Base-by-base conservation (phyloP, 2,888 invertebrate species). In the Ceramica pisi region DNA sequence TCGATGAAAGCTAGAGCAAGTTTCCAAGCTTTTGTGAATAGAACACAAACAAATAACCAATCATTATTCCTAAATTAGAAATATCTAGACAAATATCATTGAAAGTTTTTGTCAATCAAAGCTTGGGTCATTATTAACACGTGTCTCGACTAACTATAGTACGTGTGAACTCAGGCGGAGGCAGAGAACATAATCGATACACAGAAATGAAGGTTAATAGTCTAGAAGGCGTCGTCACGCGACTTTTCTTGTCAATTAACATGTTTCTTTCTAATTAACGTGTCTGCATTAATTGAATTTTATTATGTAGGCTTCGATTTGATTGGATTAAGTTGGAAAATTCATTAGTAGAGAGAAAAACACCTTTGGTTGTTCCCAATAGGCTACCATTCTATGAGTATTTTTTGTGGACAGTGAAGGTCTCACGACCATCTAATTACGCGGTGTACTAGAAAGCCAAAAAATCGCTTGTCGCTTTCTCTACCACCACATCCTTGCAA, bases 151-250 rank as follows among this genome's bases (percentile, higher is more conserved):
- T 26, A 19, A 14, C 19, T 4, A 12, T 57, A 16, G 2, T 21
- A 46, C 21, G n/a, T 67, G 50, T 46, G 21, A 38, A 38, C 19
- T 57, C n/a, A 41, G 16, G 19, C 8, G 14, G 0, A 55, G 19
- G 46, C 14, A 46, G 9, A 48, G 14, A 44, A 26, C 9, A 1
- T n/a, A n/a, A 73, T 77, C 60, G 26, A 80, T 23, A 31, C 7
- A 19, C 19, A 46, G 48, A 53, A 50, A 70, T 64, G 10, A 31
- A 78, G 81, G 75, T 65, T 68, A 80, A 75, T 68, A 59, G 64
- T 41, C 14, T 35, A 60, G 44, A 38, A 55, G 65, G n/a, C 31
- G 55, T 19, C 31, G 79, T 53, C 57, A 72, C 23, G 51, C 26
- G 41, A 67, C 67, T 64, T 62, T 19, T 50, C 51, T 44, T 31